These are phyloP conservation scores for Hiodon alosoides DNA, from an alignment of 2,113 vertebrate genomes.

Conservation along the genomic window DNA sequence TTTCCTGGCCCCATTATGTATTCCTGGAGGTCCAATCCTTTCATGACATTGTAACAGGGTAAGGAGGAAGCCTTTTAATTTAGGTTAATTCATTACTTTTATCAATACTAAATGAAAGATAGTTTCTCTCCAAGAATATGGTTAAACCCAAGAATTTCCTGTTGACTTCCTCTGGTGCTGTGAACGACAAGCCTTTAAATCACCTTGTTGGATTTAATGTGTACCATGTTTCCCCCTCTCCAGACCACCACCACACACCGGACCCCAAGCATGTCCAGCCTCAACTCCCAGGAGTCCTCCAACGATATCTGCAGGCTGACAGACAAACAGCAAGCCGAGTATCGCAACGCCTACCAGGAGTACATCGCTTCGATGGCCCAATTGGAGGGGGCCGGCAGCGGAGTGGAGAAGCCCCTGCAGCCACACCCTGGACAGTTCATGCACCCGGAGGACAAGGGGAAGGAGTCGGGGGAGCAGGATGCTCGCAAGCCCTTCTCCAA, in stretches of 20 bases:
- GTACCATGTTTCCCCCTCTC: constrained; percentile 2
- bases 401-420: constrained; percentile 67
- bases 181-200: not conserved
- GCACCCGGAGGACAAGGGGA: constrained; percentile 76
- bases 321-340: constrained; percentile 94
- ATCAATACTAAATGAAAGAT: no score
- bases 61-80: no score
- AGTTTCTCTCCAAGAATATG: no score
- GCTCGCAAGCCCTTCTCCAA: constrained; percentile 76
- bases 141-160: no score
- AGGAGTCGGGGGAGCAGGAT: constrained; percentile 72
- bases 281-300: constrained; percentile 94
- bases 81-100: no score
- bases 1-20: no score
- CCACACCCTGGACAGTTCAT: constrained; percentile 71
- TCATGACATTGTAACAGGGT: no score
- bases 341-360: constrained; percentile 88
- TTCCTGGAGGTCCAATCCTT: no score
- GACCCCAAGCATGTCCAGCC: constrained; percentile 86
- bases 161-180: not conserved
- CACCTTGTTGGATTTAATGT: no score
- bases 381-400: constrained; percentile 67
- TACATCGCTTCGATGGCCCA: constrained; percentile 95
- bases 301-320: constrained; percentile 89
- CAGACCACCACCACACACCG: constrained; percentile 78